Evolutionary conservation across 2,113 vertebrate species (phyloP).

Genomic region (Isurus oxyrinchus): DNA sequence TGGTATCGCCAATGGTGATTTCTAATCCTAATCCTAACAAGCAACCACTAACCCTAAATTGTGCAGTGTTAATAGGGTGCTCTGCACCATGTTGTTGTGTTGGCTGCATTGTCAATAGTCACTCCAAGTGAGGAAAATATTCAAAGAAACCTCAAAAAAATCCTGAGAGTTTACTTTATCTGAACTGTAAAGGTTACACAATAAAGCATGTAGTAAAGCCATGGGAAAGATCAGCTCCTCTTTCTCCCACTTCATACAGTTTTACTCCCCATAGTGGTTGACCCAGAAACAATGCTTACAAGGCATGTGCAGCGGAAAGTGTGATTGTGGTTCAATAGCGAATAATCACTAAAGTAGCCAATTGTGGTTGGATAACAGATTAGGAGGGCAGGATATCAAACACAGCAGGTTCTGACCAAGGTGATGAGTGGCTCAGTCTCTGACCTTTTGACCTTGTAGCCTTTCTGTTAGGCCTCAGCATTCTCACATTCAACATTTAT

Average conservation of each 20-base stretch:
- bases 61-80: too few relatives aligned
- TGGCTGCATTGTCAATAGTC: background rate
- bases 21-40: too few relatives aligned
- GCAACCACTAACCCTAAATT: background rate
- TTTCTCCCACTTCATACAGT: too few relatives aligned
- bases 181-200: background rate
- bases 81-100: background rate
- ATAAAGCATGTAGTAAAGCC: background rate
- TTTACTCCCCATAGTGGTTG: too few relatives aligned
- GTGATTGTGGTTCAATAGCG: background rate
- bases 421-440: background rate
- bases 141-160: too few relatives aligned
- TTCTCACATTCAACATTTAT: background rate
- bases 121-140: background rate
- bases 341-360: background rate
- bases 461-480: background rate
- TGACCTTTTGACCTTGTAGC: background rate
- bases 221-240: background rate
- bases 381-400: background rate
- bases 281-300: too few relatives aligned
- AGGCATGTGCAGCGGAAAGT: too few relatives aligned
- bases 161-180: too few relatives aligned
- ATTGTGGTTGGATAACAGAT: background rate
- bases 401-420: background rate
- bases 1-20: too few relatives aligned